Evolutionary conservation across 2,888 invertebrate species (phyloP), one percentile per base, ranked within the genome.

Genomic region (Caenorhabditis wallacei): DNA sequence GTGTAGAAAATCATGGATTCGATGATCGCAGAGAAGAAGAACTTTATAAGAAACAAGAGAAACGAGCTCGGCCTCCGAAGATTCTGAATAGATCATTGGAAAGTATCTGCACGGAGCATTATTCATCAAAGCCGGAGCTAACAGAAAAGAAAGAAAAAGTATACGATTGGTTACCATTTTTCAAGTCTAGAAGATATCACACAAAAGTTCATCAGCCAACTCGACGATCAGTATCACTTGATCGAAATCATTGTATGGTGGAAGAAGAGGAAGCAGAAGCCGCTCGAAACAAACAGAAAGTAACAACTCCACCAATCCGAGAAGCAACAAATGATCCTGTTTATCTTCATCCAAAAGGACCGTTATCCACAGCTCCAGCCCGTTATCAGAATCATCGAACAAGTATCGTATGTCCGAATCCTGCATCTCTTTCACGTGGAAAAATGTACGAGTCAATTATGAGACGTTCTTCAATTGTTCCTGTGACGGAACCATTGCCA

Each of bases 81-180:
- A 71, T 63, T 37, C 53, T 70, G 46, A 81, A 81, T 18, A 24
- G 70, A 43, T 68, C 56, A 18, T 51, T 76, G 18, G 71, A 75
- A 43, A 70, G 57, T 20, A 64, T 76, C 22, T 70, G 75, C 11
- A 51, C 46, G 4, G 70, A 76, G 8, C n/a, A 48, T 11, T 37
- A 61, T 20, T 43, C 61, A 8, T 16, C 7, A 8, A 26, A 22
- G 24, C 54, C 22, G 30, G 56, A 70, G 1, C 7, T 37, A 0
- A 20, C 13, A 16, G 69, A 69, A 2, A 68, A 46, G 16, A 76
- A 75, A 48, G 82, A 82, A 46, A 71, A 68, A 35, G 71, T 70
- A 10, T 82, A 82, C 26, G 82, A 82, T 37, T 82, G 82, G 82
- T 48, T 82, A 22, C 82, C 82, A 11, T 82, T 82, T 37, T 78